Evolutionary conservation across 2,797 vertebrate genomes (phyloP).

Genomic region (Hemibagrus guttatus): DNA sequence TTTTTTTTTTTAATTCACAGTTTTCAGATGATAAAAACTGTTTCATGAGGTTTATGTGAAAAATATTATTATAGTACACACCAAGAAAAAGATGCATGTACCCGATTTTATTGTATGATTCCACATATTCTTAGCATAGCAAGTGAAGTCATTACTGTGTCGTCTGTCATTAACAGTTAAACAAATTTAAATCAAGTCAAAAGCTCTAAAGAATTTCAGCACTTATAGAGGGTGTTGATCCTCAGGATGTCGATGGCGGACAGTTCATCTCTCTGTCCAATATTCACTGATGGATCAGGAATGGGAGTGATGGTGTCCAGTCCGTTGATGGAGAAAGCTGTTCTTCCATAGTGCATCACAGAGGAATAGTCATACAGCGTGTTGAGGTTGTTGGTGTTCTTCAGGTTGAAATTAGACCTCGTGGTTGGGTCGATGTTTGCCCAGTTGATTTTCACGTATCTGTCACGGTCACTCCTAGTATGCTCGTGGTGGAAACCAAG

Average conservation of each 20-base stretch:
- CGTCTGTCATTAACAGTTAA: neutral
- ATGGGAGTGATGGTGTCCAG: too few relatives aligned
- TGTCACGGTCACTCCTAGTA: conserved; percentile 71
- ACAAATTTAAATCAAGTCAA: neutral
- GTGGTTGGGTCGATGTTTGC: conserved; percentile 59
- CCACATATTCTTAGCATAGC: neutral
- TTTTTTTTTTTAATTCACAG: too few relatives aligned
- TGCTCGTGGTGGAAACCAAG: conserved; percentile 74
- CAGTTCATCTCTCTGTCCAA: neutral
- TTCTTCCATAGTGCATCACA: conserved; percentile 74
- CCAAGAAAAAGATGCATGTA: neutral
- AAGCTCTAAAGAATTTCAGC: neutral
- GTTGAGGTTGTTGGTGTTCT: conserved; percentile 67
- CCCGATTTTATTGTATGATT: neutral
- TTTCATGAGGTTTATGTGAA: neutral
- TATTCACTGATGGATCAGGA: too few relatives aligned
- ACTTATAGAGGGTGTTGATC: too few relatives aligned
- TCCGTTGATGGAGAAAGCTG: conserved; percentile 43
- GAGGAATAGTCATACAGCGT: conserved; percentile 72
- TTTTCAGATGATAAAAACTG: too few relatives aligned
- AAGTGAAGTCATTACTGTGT: neutral
- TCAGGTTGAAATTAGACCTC: conserved; percentile 64
- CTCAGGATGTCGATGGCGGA: conserved; percentile 46
- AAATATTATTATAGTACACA: neutral
- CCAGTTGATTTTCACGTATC: conserved; percentile 68